phyloP scores from a whole-genome alignment of 92 coral and sea anemone genomes.

The Actinostola sp. region DNA sequence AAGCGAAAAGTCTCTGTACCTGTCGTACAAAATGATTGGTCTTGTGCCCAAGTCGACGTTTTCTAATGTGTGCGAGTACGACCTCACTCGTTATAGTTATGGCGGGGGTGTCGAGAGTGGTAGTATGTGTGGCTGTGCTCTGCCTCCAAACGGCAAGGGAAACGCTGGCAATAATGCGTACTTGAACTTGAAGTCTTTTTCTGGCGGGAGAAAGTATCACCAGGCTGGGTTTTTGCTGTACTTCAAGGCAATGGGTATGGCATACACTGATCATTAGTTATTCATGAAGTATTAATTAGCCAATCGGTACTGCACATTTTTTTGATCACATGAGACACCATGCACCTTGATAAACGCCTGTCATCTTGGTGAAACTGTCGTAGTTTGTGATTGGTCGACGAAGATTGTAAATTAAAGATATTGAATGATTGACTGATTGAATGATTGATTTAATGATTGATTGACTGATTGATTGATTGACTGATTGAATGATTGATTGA shows the following conservation, averaged over 20 bases:
- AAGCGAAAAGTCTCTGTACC: not conserved
- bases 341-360: no score
- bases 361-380: no score
- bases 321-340: not conserved
- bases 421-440: no score
- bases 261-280: not conserved
- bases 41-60: not conserved
- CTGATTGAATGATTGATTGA: no score
- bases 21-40: constrained; percentile 10
- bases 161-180: not conserved
- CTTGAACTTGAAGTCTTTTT: not conserved
- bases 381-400: no score
- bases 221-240: constrained; percentile 3
- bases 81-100: not conserved
- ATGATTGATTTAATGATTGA: no score
- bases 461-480: no score
- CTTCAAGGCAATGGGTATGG: not conserved
- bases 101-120: no score
- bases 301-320: not conserved
- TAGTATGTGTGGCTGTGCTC: not conserved
- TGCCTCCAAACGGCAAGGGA: not conserved
- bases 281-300: not conserved
- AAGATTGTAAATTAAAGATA: no score
- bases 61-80: not conserved
- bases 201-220: not conserved